These are phyloP conservation scores for Linyphia triangularis DNA, from an alignment of 2,888 invertebrate genomes.

Conservation along the genomic window DNA sequence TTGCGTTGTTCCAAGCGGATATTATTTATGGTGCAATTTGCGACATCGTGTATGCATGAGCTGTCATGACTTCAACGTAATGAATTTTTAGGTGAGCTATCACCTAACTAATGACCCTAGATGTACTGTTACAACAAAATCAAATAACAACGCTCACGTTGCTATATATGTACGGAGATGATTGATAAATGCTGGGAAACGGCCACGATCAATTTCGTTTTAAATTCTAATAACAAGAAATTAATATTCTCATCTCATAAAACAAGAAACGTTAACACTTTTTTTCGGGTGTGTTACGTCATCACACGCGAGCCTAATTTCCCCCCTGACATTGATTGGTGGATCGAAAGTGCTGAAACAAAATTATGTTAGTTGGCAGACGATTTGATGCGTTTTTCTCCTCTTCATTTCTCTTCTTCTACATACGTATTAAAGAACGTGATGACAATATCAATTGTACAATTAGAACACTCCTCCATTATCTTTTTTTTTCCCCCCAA, in stretches of 20 bases:
- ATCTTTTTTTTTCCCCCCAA: neutral
- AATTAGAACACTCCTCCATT: constrained; percentile 13
- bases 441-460: constrained; percentile 39
- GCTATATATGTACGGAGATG: neutral
- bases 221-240: neutral
- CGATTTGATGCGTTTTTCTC: neutral
- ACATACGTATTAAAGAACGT: constrained; percentile 11
- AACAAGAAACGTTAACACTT: constrained; percentile 44
- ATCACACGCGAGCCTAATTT: constrained; percentile 33
- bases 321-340: constrained; percentile 7
- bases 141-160: neutral
- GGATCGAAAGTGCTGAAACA: constrained; percentile 5
- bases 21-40: neutral
- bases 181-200: neutral
- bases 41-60: constrained; percentile 3
- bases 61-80: neutral
- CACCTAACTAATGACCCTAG: neutral
- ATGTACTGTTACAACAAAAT: neutral
- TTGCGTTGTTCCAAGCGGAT: neutral
- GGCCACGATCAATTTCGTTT: constrained; percentile 3
- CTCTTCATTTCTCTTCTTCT: constrained; percentile 7
- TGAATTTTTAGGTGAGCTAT: neutral
- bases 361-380: constrained; percentile 5
- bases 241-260: constrained; percentile 19
- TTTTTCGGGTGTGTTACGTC: neutral